Conservation (phyloP, 2,888 invertebrate species). For the Thera britannica region DNA sequence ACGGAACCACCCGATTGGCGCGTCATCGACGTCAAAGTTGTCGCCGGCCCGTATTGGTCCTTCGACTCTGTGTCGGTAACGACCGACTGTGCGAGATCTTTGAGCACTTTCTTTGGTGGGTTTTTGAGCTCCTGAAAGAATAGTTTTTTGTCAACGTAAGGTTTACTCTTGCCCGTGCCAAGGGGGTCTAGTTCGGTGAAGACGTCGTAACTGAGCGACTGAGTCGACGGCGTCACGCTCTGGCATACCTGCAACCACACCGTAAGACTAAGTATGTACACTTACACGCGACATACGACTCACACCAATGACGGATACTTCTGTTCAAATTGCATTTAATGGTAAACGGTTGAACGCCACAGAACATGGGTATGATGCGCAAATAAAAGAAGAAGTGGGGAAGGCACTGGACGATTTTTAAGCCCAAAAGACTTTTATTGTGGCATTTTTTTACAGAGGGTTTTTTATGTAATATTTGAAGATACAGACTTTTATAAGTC, state of each 20-base stretch:
- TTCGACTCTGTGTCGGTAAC: constrained; percentile 67
- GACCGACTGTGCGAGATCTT: constrained; percentile 88
- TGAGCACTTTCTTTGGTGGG: constrained; percentile 96
- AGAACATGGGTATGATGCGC: constrained; percentile 16
- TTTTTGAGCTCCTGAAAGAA: constrained; percentile 98
- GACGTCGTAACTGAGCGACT: constrained; percentile 88
- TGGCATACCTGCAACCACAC: constrained; percentile 77
- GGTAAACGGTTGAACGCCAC: background rate
- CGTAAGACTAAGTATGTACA: constrained; percentile 58
- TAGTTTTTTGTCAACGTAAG: constrained; percentile 97
- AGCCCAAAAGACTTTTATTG: background rate
- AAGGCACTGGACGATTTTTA: constrained; percentile 16
- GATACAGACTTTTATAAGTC: no score
- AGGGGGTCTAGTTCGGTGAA: constrained; percentile 97
- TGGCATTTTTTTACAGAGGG: background rate
- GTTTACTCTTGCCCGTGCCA: constrained; percentile 95
- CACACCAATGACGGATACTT: constrained; percentile 16
- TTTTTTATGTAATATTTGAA: no score
- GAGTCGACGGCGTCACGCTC: constrained; percentile 66
- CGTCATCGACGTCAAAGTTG: constrained; percentile 77
- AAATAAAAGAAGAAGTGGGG: constrained; percentile 20
- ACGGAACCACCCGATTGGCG: constrained; percentile 81
- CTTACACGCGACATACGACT: constrained; percentile 10
- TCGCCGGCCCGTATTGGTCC: constrained; percentile 71
- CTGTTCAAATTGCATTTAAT: background rate